Evolutionary conservation across 2,113 vertebrate genomes (phyloP), one percentile per base, ranked within the genome.

Genomic region (Oreocharis arfaki): DNA sequence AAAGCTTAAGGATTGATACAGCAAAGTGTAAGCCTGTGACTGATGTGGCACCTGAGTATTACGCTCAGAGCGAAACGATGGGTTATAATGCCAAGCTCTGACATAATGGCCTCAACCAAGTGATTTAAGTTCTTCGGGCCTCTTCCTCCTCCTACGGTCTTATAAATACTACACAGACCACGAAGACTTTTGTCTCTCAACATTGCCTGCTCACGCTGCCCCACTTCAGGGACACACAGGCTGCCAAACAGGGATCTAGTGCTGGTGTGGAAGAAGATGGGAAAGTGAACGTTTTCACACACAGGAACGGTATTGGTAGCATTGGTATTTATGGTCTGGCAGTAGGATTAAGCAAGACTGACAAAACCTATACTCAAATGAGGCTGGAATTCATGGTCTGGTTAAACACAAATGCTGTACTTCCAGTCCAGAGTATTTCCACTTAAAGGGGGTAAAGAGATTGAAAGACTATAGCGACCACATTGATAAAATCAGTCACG

Each of bases 391-490:
- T 90, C 32, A 3, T 17, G n/a, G 39, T 59, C 53, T 64, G 16
- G 44, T 73, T 86, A 75, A 87, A 83, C 1, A 75, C 32, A 93
- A 83, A 89, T 20, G 35, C 49, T 87, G 27, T 42, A 33, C n/a
- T 87, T 80, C 14, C 41, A 87, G 60, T n/a, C 33, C 35, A 42
- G 89, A 76, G 65, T 47, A 91, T 59, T 96, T 91, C 42, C 44
- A 50, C 22, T 46, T 83, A 49, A 87, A 49, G 41, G 17, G 7
- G 5, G 9, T 81, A 95, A 93, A 94, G 18, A 79, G 44, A 94
- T 11, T 78, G 64, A 94, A 93, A 89, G 73, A 55, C 49, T 47
- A 55, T 3, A 92, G 59, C 0, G 1, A 70, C 22, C 56, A 30
- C 55, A 49, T 9, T 33, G 37, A 85, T 89, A 67, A 82, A 84